These are phyloP conservation scores for Aricia artaxerxes DNA, from an alignment of 2,888 invertebrate species.

Conservation along the genomic window DNA sequence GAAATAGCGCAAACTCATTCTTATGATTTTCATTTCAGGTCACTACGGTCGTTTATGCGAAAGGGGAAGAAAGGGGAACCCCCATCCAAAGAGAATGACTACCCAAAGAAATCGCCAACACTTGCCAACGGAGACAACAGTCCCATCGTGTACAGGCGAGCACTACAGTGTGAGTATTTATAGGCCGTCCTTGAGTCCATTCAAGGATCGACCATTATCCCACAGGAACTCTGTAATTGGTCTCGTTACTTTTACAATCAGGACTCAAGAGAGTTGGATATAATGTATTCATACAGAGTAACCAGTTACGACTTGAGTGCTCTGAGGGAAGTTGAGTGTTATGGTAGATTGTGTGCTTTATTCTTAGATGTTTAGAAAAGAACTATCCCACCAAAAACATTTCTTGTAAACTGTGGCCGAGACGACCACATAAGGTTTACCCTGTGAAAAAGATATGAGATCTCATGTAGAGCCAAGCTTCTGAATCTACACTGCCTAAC, in stretches of 20 bases:
- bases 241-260: slow-evolving; percentile 13
- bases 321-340: not conserved
- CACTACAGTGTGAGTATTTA: slow-evolving; percentile 64
- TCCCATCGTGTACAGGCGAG: slow-evolving; percentile 68
- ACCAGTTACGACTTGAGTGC: not conserved
- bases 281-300: not conserved
- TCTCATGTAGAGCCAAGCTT: too few relatives aligned
- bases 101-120: slow-evolving; percentile 44
- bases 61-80: slow-evolving; percentile 68
- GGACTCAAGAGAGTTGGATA: slow-evolving; percentile 12
- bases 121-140: slow-evolving; percentile 63
- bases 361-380: too few relatives aligned
- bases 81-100: slow-evolving; percentile 42
- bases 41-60: slow-evolving; percentile 73
- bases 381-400: too few relatives aligned
- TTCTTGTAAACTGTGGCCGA: too few relatives aligned
- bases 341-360: not conserved
- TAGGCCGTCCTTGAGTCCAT: slow-evolving; percentile 13
- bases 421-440: too few relatives aligned
- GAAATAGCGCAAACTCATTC: not conserved
- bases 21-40: slow-evolving; percentile 57
- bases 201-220: slow-evolving; percentile 13
- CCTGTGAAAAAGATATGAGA: too few relatives aligned
- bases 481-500: too few relatives aligned
- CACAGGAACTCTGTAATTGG: slow-evolving; percentile 21